Conservation (phyloP, 2,888 invertebrate genomes). For the Orthosia cruda region DNA sequence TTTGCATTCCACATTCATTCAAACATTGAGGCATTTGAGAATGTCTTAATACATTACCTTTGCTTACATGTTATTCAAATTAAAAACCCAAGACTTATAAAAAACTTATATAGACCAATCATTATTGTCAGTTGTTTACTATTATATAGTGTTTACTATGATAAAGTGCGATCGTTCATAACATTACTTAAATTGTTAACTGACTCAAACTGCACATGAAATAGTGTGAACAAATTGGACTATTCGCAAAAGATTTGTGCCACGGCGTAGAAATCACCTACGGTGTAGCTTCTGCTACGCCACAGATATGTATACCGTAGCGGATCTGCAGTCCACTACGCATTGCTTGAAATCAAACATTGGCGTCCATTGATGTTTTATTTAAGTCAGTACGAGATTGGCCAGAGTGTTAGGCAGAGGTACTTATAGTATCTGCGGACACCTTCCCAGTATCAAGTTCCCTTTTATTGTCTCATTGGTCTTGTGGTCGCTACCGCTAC, state of each 20-base stretch:
- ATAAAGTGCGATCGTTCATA: no score
- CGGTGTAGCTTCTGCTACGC: background rate
- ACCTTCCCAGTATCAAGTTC: no score
- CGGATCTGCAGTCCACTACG: background rate
- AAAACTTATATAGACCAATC: background rate
- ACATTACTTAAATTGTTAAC: no score
- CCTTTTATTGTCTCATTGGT: no score
- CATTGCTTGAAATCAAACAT: background rate
- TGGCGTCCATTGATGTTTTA: background rate
- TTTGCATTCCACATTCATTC: conserved; percentile 20
- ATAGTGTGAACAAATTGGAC: no score
- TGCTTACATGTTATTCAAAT: background rate
- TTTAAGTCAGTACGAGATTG: background rate
- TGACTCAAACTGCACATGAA: no score
- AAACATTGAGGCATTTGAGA: background rate
- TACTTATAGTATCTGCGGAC: no score
- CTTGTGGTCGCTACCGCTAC: no score
- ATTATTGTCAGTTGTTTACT: background rate
- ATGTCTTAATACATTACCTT: conserved; percentile 1
- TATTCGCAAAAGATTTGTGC: background rate
- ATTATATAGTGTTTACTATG: no score
- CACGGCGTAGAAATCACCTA: no score
- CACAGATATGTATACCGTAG: background rate
- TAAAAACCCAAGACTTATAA: background rate
- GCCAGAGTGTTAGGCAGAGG: no score